A percentile compares a stretch with the other conserved stretches of the same genome.
phyloP scores from a whole-genome alignment of 2,888 invertebrate species.

The Chirona hameri region DNA sequence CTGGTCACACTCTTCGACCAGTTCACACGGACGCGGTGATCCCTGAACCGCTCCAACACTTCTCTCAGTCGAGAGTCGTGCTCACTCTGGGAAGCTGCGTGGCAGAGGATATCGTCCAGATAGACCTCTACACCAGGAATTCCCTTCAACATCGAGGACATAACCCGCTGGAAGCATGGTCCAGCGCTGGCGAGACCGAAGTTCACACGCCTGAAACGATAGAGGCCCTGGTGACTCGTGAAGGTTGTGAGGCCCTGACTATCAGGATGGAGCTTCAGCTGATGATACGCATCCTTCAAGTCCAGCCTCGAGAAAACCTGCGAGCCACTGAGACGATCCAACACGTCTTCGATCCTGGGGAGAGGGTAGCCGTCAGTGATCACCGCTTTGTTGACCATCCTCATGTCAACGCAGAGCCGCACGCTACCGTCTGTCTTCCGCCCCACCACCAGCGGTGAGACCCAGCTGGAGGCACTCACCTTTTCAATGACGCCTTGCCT shows the following conservation, averaged over 20 bases:
- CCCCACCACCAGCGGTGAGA: neutral
- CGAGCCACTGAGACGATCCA: neutral
- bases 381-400: neutral
- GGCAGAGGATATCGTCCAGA: neutral
- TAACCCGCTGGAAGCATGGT: neutral
- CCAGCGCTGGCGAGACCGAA: neutral
- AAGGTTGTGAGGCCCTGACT: neutral
- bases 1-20: neutral
- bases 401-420: neutral
- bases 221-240: neutral
- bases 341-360: neutral
- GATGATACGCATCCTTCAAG: neutral
- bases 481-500: neutral
- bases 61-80: neutral
- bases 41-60: neutral
- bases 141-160: neutral
- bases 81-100: neutral
- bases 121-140: neutral
- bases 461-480: neutral
- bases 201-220: neutral
- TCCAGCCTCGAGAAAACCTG: neutral
- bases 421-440: neutral
- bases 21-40: neutral
- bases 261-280: no score
- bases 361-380: neutral